Conservation (phyloP, 2,113 vertebrate genomes). For the Acrocephalus kingi region DNA sequence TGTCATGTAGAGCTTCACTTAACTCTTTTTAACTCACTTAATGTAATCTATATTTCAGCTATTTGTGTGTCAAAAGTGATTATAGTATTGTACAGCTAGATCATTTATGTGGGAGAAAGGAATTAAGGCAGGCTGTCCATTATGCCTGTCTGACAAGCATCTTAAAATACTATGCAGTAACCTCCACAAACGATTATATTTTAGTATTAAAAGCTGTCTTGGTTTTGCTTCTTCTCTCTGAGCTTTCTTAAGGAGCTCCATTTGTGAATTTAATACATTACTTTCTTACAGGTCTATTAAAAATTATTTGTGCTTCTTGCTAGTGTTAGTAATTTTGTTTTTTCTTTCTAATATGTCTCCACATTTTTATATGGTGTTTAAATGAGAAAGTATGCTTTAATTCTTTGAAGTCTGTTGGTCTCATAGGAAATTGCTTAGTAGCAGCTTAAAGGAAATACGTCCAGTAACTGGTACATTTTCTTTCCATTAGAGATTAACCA, state of each 20-base stretch:
- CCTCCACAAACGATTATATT: background rate
- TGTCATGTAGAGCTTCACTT: conserved; percentile 17
- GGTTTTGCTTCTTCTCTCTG: background rate
- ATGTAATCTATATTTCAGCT: background rate
- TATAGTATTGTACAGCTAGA: background rate
- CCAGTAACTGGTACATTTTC: background rate
- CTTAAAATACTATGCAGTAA: background rate
- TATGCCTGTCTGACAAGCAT: background rate
- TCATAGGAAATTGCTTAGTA: background rate
- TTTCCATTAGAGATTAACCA: conserved; percentile 90
- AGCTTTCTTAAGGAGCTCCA: background rate
- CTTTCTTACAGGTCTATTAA: background rate
- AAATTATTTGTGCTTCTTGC: background rate
- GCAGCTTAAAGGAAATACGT: background rate
- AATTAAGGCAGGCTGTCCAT: background rate
- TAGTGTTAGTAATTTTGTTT: background rate
- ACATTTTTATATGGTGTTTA: background rate
- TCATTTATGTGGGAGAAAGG: background rate
- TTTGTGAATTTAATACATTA: background rate
- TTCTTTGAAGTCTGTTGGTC: background rate
- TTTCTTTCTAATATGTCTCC: background rate
- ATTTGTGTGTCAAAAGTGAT: background rate
- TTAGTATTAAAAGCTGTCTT: background rate
- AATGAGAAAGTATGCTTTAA: background rate
- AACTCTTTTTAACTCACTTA: conserved; percentile 1